Evolutionary conservation across 2,113 vertebrate genomes (phyloP).

Genomic region (Aphyosemion australe): DNA sequence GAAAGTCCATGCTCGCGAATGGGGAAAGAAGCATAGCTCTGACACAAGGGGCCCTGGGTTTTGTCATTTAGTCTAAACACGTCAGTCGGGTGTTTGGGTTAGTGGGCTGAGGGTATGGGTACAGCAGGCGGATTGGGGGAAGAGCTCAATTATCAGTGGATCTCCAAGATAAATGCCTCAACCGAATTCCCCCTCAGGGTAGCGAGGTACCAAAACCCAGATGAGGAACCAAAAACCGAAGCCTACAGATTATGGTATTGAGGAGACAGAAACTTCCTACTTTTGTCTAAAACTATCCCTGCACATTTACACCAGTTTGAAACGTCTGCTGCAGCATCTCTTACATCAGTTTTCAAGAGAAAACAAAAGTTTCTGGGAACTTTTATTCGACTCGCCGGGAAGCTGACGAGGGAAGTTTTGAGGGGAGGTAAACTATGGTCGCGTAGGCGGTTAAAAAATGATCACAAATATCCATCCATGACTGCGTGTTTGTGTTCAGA

Average conservation of each 20-base stretch:
- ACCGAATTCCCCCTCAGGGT: slow-evolving; percentile 66
- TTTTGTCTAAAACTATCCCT: slow-evolving; percentile 23
- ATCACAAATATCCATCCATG: slow-evolving; percentile 62
- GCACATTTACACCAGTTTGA: slow-evolving; percentile 27
- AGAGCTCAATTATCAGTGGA: slow-evolving; percentile 72
- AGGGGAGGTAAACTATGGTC: slow-evolving; percentile 36
- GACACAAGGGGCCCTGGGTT: slow-evolving; percentile 75
- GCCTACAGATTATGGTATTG: slow-evolving; percentile 12
- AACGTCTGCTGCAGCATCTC: slow-evolving; percentile 23
- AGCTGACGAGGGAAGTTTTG: slow-evolving; percentile 23
- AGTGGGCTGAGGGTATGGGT: slow-evolving; percentile 60
- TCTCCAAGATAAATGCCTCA: slow-evolving; percentile 76
- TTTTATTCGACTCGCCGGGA: slow-evolving; percentile 55
- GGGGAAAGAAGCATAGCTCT: slow-evolving; percentile 65
- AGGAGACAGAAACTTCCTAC: slow-evolving; percentile 31
- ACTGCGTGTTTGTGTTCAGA: slow-evolving; percentile 49
- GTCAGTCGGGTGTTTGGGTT: slow-evolving; percentile 78
- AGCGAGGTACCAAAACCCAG: slow-evolving; percentile 53
- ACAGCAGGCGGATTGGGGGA: slow-evolving; percentile 55
- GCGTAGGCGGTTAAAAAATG: slow-evolving; percentile 39
- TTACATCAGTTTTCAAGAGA: slow-evolving; percentile 35
- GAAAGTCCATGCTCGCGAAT: slow-evolving; percentile 68
- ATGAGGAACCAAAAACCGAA: slow-evolving; percentile 33
- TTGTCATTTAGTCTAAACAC: slow-evolving; percentile 80
- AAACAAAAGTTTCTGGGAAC: slow-evolving; percentile 33